Evolutionary conservation across 2,113 vertebrate species (phyloP).

Genomic region (Plestiodon gilberti): DNA sequence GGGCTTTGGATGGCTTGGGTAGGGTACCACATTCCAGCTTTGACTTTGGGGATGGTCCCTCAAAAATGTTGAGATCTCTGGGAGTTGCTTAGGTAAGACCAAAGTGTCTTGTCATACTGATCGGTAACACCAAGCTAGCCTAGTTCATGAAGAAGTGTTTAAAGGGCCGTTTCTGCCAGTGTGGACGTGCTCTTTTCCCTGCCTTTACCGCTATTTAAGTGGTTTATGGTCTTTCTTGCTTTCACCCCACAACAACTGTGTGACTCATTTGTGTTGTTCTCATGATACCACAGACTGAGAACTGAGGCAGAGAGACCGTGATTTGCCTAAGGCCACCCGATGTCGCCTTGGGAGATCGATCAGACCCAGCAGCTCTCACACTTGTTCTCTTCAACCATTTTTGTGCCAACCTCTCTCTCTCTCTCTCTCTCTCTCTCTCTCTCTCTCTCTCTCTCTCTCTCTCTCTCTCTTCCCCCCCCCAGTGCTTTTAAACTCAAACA

Average conservation of each 20-base stretch:
- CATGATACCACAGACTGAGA: not conserved
- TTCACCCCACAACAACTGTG: not conserved
- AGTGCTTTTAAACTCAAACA: not conserved
- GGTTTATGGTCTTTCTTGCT: not conserved
- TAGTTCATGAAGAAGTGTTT: not conserved
- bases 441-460: too few relatives aligned
- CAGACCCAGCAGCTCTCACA: not conserved
- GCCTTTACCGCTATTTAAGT: not conserved
- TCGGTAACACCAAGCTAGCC: not conserved
- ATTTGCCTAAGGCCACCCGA: not conserved
- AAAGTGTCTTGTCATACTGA: not conserved
- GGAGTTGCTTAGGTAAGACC: not conserved
- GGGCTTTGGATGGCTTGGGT: not conserved
- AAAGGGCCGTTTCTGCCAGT: not conserved
- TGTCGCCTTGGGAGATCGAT: too few relatives aligned
- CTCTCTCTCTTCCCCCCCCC: not conserved
- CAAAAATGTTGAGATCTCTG: not conserved
- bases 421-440: too few relatives aligned
- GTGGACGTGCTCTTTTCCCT: not conserved
- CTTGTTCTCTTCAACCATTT: not conserved
- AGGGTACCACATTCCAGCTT: not conserved
- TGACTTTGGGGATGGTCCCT: not conserved
- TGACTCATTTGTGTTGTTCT: not conserved
- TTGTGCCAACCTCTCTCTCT: not conserved
- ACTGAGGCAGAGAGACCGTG: not conserved